Evolutionary conservation across 2,888 invertebrate species (phyloP), one percentile per base, ranked within the genome.

Genomic region (Acrobasis suavella): DNA sequence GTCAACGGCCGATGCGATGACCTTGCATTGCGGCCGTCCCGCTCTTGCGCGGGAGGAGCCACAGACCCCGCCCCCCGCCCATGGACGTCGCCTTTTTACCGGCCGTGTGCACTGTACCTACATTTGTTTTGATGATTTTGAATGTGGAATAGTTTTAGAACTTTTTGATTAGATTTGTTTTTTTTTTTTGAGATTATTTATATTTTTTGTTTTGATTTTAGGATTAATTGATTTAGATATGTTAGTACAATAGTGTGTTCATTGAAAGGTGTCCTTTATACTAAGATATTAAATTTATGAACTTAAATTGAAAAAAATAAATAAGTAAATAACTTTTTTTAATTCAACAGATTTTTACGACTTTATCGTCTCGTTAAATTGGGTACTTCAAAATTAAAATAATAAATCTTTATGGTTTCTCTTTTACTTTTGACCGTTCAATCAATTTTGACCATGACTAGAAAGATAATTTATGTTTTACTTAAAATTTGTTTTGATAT

Each of bases 31-130:
- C 69, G 52, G 52, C 64, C 68, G 67, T 69, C 66, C 63, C 67
- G 67, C 64, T 67, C 63, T 64, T 65, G 62, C 67, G 65, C 63
- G 63, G 63, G 65, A 68, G 72, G 79, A 83, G 85, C 66, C 77
- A 65, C 64, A 62, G 72, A 83, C 85, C 77, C 87, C 89, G 86
- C 89, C 89, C 88, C 85, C 89, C 90, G 88, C 89, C 88, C 83
- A 84, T 85, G 84, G 76, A 80, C 82, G 74, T 83, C 84, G 81
- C 82, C 80, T 81, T 83, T 80, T 82, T 85, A 82, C 85, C 86
- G 17, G 9, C 39, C 69, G 72, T 71, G 72, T 75, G 74, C 73
- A 69, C 62, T 74, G 72, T 78, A 74, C 72, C 70, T 78, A 75
- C 69, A 22, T 56, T 62, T 62, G 62, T 62, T 62, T 62, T 62